Base-by-base conservation (phyloP, 2,797 vertebrate species). In the Pelochelys cantorii region DNA sequence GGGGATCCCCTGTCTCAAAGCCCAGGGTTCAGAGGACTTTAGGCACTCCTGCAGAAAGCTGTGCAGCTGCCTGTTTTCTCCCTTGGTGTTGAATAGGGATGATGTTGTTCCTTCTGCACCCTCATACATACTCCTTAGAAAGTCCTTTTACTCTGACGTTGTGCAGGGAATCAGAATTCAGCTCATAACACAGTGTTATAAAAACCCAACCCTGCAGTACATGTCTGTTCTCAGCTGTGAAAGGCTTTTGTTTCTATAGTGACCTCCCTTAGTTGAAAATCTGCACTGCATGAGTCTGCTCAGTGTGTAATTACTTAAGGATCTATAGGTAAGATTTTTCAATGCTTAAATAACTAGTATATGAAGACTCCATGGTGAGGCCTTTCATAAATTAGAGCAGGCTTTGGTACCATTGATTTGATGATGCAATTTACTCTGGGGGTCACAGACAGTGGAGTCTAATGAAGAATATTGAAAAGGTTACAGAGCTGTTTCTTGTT, bases 241-340 rank as follows among this genome's bases (percentile, higher is more conserved):
- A 96, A 95, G 93, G 81, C 77, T 96, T 97, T 96, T 97, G 90
- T 96, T 94, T 94, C 94, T 93, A 78, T 88, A 56, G 96, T 85
- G 90, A 84, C 94, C 94, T 96, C 71, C 92, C 93, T 95, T 95
- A 90, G 93, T 94, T 96, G 95, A 94, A 97, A 97, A 96, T 94
- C 94, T 95, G 86, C 97, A 90, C 97, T 95, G 97, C 81, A 2
- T 97, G 96, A 94, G 92, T 94, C 94, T 97, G 95, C 96, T 93
- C 95, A 92, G 95, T 95, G 92, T 97, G 97, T 95, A 97, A 97
- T 97, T 97, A 97, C 97, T 97, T 88, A 93, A 95, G 96, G 92
- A 97, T 97, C 97, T 97, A 96, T 96, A 97, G 97, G 95, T 97
- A 96, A 96, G 97, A 95, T 95, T 96, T 96, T 97, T 95, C 95